Base-by-base conservation (phyloP, 2,113 vertebrate genomes). In the Sterrhoptilus dennistouni region DNA sequence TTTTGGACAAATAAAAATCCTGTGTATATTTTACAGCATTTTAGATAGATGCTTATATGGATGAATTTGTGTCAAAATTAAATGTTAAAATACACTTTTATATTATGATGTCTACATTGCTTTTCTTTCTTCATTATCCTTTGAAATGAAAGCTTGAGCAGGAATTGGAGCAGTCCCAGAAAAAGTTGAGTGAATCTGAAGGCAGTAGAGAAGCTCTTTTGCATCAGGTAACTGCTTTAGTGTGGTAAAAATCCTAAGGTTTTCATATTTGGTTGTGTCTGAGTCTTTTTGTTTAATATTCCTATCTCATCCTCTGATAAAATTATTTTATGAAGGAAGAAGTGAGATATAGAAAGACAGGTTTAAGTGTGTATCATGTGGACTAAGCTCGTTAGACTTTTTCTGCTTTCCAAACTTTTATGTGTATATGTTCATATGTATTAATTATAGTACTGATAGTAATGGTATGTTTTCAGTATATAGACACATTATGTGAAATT, bases 101-200 rank as follows among this genome's bases (percentile, higher is more conserved):
- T 74, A 33, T 22, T 64, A 12, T 57, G 42, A 68, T 95, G 27
- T 38, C 68, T 47, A 24, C 27, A 29, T 89, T 54, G 47, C 64
- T 95, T 81, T 86, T 95, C 68, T 91, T 82, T 75, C 35, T 91
- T 95, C 77, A 35, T 94, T 45, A 63, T 85, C 2, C 45, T 93
- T 50, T 89, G 29, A 93, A 97, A 95, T 92, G 60, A 68, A 94
- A 98, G 98, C 97, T 99, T 97, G 98, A 98, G 84, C 98, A 98
- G 86, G 98, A 99, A 90, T 96, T 99, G 96, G 98, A 99, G 60
- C 95, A 95, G 57, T 98, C 98, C 13, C 97, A 79, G 80, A 98
- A 98, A 91, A 97, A 98, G 54, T 69, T 99, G 82, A 98, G 98
- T 80, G 98, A 99, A 88, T 99, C 98, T 17, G 99, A 99, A 97